Evolutionary conservation across 2,113 vertebrate species (phyloP), one percentile per base, ranked within the genome.

Genomic region (Erinaceus europaeus): DNA sequence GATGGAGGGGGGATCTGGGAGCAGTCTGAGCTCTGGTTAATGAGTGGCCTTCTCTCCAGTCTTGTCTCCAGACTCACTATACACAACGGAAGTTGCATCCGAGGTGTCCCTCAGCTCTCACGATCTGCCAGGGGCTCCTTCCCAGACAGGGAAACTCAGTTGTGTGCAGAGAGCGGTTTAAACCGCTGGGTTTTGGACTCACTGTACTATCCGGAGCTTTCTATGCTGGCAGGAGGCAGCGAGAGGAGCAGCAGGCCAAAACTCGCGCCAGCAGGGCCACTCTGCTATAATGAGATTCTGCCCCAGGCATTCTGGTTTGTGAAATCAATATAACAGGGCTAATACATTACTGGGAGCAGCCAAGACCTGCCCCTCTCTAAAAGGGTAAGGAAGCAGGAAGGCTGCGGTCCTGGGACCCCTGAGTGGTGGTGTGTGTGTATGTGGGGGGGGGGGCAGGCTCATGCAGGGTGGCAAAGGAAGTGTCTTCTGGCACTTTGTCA

Each of bases 261-360:
- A 52, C 9, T 46, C 17, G 55, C 25, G 25, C 71, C 69, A 23
- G 83, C 48, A 5, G 74, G 86, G 92, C 88, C 89, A 93, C 95
- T 92, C 77, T 71, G 86, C 59, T 90, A 78, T 89, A 93, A 93
- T 87, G 92, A 94, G 74, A 94, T 90, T 73, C 73, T 55, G 82
- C 92, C 20, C 25, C 80, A 84, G 71, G 85, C 84, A 78, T 86
- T 90, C 86, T 65, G 74, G 92, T 77, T 93, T 91, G 86, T 93
- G 93, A 86, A 95, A 90, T 92, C 91, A 88, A 93, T 92, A 74
- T 29, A 73, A 55, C 42, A 48, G 84, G 12, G 42, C 89, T 84
- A 71, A 89, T 82, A 67, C 67, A 91, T 92, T 48, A 84, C 34
- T 1, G 61, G 29, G 6, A 82, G 34, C 34, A n/a, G 73, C 69